Evolutionary conservation across 2,888 invertebrate species (phyloP), one percentile per base, ranked within the genome.

Genomic region (Pyrrhosoma nymphula): DNA sequence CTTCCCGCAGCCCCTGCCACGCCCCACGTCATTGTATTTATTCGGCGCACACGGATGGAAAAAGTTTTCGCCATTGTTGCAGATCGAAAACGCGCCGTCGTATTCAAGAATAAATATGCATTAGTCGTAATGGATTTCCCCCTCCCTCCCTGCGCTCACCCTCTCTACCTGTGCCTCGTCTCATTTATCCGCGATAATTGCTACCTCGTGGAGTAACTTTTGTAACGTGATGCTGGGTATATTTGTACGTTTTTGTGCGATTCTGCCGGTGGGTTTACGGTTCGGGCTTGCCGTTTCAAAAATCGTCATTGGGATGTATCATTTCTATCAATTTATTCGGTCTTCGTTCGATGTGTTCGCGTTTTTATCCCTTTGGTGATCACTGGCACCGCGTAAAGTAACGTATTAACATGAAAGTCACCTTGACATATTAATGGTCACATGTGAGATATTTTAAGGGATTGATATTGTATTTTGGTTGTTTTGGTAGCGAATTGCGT

Each of bases 111-210:
- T 82, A 82, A 82, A 82, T 35, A 82, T 63, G 93, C 93, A 93
- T 93, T 93, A 93, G 93, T 75, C 75, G 93, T 47, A 69, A 93
- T 69, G 93, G 63, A 93, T 93, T 93, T 47, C 69, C 69, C 69
- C 93, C 60, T 14, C 60, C 60, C 60, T 60, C 60, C 20, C 20
- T 14, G 47, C 47, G 47, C 47, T 47, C 8, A 47, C 47, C 47
- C 47, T 20, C 12, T 60, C 16, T 60, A 60, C 47, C 93, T 69
- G 39, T 26, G 26, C 55, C 47, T 8, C 63, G 63, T 63, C 18
- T 35, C 35, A 35, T 56, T 89, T 35, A 35, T 82, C 35, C n/a
- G 30, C n/a, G 16, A 82, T 82, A 82, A 82, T 35, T 82, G 35
- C 82, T 35, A 82, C 82, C 82, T 82, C 82, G 10, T 35, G 82